Evolutionary conservation across 1,140 invertebrate species (phyloP).

Genomic region (Thaumetopoea pityocampa): DNA sequence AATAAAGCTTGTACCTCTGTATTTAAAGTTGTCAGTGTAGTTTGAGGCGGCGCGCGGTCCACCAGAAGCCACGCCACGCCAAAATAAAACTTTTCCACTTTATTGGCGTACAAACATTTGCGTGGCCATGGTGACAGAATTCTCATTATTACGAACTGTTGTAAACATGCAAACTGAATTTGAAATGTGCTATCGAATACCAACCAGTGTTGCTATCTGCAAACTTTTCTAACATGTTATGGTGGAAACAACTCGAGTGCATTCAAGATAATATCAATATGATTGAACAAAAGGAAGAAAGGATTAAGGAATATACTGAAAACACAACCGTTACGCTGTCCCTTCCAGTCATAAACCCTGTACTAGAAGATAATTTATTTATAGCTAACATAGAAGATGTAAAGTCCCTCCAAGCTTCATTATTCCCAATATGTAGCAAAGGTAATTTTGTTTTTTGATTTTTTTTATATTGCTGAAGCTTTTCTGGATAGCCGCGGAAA

Average conservation of each 20-base stretch:
- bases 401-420: conserved; percentile 77
- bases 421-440: conserved; percentile 77
- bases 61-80: conserved; percentile 33
- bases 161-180: conserved; percentile 24
- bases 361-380: conserved; percentile 54
- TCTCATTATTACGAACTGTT: conserved; percentile 13
- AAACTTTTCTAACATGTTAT: conserved; percentile 54
- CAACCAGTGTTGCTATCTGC: conserved; percentile 14
- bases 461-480: too few species aligned
- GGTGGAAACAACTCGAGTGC: conserved; percentile 66
- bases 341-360: conserved; percentile 49
- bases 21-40: conserved; percentile 51
- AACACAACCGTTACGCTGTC: conserved; percentile 51
- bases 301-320: conserved; percentile 38
- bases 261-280: conserved; percentile 52
- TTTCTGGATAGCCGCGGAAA: too few species aligned
- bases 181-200: conserved; percentile 16
- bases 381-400: conserved; percentile 73
- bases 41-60: conserved; percentile 46
- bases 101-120: conserved; percentile 31
- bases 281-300: conserved; percentile 59
- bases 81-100: conserved; percentile 24
- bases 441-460: conserved; percentile 59
- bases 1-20: conserved; percentile 44
- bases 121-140: conserved; percentile 55